Evolutionary conservation across 2,797 vertebrate species (phyloP).

Genomic region (Cephalopachus bancanus): DNA sequence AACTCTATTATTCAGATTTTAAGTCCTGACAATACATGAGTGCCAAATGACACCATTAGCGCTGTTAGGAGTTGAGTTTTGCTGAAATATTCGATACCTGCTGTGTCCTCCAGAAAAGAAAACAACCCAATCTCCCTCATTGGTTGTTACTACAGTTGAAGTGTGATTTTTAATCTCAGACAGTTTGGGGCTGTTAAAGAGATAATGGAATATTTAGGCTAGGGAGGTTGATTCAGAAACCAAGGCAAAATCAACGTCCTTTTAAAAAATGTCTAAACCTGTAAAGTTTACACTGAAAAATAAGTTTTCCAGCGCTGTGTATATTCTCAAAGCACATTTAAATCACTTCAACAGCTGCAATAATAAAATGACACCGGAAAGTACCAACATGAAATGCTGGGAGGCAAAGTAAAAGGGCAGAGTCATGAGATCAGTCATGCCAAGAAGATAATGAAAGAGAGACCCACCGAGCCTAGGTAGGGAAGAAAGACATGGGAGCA

Average conservation of each 20-base stretch:
- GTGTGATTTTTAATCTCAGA: conserved; percentile 48
- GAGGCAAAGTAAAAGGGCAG: conserved; percentile 70
- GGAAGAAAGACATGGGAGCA: conserved; percentile 13
- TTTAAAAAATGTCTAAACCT: conserved; percentile 37
- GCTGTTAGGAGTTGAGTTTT: conserved; percentile 60
- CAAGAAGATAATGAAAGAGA: conserved; percentile 66
- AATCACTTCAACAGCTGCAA: conserved; percentile 60
- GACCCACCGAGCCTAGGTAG: not conserved
- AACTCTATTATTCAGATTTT: conserved; percentile 65
- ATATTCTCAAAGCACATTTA: conserved; percentile 70
- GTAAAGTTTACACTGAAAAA: conserved; percentile 60
- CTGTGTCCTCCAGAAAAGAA: conserved; percentile 26
- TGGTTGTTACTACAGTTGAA: not conserved
- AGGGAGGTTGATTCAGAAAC: conserved; percentile 40
- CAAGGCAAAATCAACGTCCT: conserved; percentile 22
- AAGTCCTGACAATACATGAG: conserved; percentile 59
- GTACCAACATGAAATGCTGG: conserved; percentile 54
- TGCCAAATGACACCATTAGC: conserved; percentile 57
- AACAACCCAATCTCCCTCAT: not conserved
- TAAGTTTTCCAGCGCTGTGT: conserved; percentile 48
- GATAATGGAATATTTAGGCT: not conserved
- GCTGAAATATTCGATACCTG: conserved; percentile 56
- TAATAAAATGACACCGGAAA: conserved; percentile 71
- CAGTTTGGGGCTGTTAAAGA: conserved; percentile 32
- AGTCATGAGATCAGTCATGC: conserved; percentile 76